These are phyloP conservation scores for Oasisia sp. DNA, from an alignment of 2,888 invertebrate genomes.

Conservation along the genomic window DNA sequence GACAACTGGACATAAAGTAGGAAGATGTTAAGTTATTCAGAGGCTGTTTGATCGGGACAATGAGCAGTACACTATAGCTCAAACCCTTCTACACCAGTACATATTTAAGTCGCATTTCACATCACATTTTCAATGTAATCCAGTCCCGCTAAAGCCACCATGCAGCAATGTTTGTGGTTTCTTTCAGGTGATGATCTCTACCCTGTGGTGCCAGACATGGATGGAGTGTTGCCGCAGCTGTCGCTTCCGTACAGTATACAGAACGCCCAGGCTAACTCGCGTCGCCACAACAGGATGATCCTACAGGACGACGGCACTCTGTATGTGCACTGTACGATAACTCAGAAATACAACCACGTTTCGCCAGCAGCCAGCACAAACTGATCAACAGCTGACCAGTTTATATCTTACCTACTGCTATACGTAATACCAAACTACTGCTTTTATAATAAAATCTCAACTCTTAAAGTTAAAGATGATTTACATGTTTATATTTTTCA, in stretches of 20 bases:
- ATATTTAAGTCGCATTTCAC: neutral
- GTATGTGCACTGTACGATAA: neutral
- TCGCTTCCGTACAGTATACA: neutral
- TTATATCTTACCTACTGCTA: neutral
- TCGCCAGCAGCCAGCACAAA: neutral
- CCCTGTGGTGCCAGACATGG: constrained; percentile 29
- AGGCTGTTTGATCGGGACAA: neutral
- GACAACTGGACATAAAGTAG: neutral
- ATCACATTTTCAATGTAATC: neutral
- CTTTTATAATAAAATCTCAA: neutral
- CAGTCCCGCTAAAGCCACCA: neutral
- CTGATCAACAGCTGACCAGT: neutral
- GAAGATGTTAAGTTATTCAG: neutral
- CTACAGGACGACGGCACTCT: neutral
- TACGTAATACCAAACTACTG: neutral
- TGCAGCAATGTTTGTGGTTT: neutral
- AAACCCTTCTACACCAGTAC: neutral
- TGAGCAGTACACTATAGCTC: neutral
- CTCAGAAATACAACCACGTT: neutral
- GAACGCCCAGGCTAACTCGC: neutral
- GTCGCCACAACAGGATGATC: neutral
- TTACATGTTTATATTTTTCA: neutral
- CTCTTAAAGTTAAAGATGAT: neutral
- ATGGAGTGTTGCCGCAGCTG: constrained; percentile 22
- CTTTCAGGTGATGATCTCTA: constrained; percentile 35